Conservation (phyloP, 2,113 vertebrate species). For the Sceloporus tristichus region DNA sequence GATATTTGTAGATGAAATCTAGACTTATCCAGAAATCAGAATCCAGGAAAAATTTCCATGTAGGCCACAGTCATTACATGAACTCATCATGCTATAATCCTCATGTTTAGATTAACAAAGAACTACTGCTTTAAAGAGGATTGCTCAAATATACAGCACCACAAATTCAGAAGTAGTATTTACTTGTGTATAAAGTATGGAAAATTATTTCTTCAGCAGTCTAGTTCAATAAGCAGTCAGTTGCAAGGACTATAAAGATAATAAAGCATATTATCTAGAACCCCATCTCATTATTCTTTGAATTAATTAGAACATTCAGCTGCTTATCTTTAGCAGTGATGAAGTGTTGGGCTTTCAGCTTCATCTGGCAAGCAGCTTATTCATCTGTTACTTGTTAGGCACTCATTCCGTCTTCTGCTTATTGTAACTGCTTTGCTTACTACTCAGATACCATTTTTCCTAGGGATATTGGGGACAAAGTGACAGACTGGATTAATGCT, state of each 20-base stretch:
- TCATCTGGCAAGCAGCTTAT: conserved; percentile 12
- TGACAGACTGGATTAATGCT: conserved; percentile 10
- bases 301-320: conserved; percentile 13
- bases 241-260: neutral
- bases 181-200: neutral
- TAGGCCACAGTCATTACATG: neutral
- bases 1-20: neutral
- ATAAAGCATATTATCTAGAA: neutral
- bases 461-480: neutral
- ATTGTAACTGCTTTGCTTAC: conserved; percentile 1
- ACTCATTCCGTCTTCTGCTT: neutral
- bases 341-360: conserved; percentile 24
- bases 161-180: neutral
- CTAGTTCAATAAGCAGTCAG: neutral
- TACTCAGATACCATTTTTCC: conserved; percentile 4
- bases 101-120: neutral
- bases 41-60: neutral
- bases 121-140: neutral
- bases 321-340: conserved; percentile 24
- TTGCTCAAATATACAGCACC: neutral
- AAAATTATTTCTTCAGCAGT: neutral
- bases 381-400: conserved; percentile 1
- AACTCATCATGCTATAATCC: neutral
- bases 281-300: neutral
- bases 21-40: neutral